Base-by-base conservation (phyloP, 1,140 invertebrate species). In the Caenorhabditis elegans region DNA sequence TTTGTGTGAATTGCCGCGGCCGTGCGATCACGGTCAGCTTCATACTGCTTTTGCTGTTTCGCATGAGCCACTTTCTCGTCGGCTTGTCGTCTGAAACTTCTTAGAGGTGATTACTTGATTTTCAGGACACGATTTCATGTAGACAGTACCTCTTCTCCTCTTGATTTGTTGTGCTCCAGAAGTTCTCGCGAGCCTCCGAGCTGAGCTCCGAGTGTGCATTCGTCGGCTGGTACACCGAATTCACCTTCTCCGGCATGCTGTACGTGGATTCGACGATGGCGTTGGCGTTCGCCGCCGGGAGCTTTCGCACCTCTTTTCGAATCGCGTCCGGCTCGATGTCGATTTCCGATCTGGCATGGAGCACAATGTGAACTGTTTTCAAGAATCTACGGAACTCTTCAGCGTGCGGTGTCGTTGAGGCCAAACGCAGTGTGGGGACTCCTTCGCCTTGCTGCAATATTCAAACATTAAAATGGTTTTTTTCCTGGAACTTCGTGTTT, bases 361-460 rank as follows among this genome's bases (percentile, higher is more conserved):
- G 15, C 0, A 77, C 76, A 34, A 77, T 53, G 31, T 77, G 76
- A 39, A 77, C 76, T 13, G 76, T 77, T 53, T 77, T 77, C 10
- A 77, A 13, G 49, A 26, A 49, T 26, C 76, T 4, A n/a, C 46
- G 46, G 17, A 77, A 34, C 11, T 77, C 76, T 48, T 48, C 48
- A 13, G 48, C 76, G 31, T 77, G 76, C 1, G 76, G 19, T 36
- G 76, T 77, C 5, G 76, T 53, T 15, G 76, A 77, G 15, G 76
- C 76, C 3, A 77, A n/a, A 31, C 76, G 46, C 13, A 51, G 46
- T 1, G 76, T 49, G 15, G 76, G 76, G 28, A 77, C 76, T 1
- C 46, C 46, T 49, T 77, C 76, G 10, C 76, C 76, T 77, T 77
- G 76, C 76, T 77, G 46, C 15, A 77, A 76, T 19, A 75, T 10